Percentiles rank a stretch among this genome's conserved stretches.
phyloP scores from a whole-genome alignment of 2,113 vertebrate species.

The Pomatorhinus ruficollis region DNA sequence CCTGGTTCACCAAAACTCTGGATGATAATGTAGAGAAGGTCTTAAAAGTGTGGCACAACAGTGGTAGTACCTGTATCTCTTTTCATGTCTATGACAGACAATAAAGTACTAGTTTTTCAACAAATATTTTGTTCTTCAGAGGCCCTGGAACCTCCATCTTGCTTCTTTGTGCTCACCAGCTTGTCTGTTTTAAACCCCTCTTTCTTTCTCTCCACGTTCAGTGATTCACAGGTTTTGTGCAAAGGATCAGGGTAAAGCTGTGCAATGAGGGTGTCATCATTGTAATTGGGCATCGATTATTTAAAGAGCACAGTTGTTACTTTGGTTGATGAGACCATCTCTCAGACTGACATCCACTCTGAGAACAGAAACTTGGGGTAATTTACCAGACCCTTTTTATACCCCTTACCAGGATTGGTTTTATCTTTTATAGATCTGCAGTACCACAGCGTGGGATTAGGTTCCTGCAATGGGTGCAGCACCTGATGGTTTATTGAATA shows the following conservation, averaged over 20 bases:
- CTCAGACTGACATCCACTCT: conserved; percentile 18
- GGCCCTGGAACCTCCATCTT: background rate
- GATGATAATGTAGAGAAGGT: background rate
- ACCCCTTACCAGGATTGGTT: background rate
- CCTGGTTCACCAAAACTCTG: background rate
- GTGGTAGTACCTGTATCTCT: background rate
- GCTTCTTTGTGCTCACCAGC: background rate
- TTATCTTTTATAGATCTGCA: background rate
- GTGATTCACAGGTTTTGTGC: background rate
- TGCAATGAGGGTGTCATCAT: background rate
- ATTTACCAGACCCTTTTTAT: conserved; percentile 12
- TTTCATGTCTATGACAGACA: background rate
- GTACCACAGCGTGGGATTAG: background rate
- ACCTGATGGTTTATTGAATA: background rate
- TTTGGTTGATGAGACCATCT: conserved; percentile 39
- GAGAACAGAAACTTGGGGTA: conserved; percentile 17
- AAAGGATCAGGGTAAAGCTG: background rate
- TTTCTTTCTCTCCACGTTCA: background rate
- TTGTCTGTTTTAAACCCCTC: background rate
- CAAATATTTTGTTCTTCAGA: background rate
- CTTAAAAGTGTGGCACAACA: background rate
- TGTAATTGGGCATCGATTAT: conserved; percentile 47
- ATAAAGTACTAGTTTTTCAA: background rate
- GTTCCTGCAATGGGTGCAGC: background rate
- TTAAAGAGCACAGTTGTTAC: conserved; percentile 44